These are phyloP conservation scores for Anguilla rostrata DNA, from an alignment of 2,113 vertebrate species.

Conservation along the genomic window DNA sequence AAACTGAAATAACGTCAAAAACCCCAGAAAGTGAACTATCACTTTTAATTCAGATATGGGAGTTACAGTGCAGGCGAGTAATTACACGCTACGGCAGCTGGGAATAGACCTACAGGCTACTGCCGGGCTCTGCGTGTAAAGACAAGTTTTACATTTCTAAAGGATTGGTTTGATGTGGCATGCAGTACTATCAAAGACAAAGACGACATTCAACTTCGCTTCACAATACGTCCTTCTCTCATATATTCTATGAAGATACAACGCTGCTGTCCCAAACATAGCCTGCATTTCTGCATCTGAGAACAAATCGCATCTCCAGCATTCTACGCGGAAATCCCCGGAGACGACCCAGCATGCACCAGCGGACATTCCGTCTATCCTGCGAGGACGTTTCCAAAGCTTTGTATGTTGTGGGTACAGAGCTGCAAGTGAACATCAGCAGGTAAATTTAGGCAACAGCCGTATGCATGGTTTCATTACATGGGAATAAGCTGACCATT, in stretches of 20 bases:
- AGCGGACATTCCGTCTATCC: conserved; percentile 52
- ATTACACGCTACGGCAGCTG: no score
- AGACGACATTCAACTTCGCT: no score
- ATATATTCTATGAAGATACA: background rate
- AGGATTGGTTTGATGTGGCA: background rate
- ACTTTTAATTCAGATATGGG: no score
- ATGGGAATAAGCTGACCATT: background rate
- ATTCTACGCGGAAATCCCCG: background rate
- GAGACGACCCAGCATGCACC: background rate
- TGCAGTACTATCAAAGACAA: no score
- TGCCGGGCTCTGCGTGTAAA: background rate
- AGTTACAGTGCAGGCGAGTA: no score
- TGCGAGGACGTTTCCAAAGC: background rate
- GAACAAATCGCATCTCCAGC: background rate
- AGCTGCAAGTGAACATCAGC: conserved; percentile 48
- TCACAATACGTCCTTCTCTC: no score
- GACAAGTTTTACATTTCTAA: background rate
- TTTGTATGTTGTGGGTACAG: conserved; percentile 50
- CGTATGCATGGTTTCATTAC: background rate
- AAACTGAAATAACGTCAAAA: no score
- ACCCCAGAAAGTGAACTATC: no score
- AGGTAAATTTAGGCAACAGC: conserved; percentile 30
- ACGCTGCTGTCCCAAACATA: background rate
- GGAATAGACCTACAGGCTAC: no score
- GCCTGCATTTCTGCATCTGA: background rate